phyloP scores from a whole-genome alignment of 2,113 vertebrate species.

The Chloroceryle aenea region DNA sequence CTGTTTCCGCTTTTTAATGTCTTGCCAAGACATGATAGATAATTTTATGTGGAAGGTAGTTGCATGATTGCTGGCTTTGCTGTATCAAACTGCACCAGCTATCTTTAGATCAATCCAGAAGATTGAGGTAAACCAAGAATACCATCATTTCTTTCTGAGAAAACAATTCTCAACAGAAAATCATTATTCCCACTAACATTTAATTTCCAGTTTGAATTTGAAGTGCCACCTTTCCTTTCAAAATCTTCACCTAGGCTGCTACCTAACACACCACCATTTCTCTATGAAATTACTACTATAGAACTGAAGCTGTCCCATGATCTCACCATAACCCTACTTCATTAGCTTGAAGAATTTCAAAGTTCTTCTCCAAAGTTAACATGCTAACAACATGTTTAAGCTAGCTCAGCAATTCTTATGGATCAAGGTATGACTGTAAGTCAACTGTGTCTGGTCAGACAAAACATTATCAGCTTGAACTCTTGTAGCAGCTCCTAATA shows the following conservation, averaged over 20 bases:
- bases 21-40: background rate
- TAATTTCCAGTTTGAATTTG: background rate
- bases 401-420: background rate
- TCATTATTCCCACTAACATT: background rate
- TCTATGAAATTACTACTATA: background rate
- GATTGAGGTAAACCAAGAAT: background rate
- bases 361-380: background rate
- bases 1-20: background rate
- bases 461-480: background rate
- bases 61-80: background rate
- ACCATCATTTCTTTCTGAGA: background rate
- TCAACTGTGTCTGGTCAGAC: background rate
- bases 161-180: background rate
- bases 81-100: background rate
- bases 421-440: background rate
- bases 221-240: background rate
- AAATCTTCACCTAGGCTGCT: background rate
- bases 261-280: background rate
- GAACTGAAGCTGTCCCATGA: background rate
- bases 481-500: background rate
- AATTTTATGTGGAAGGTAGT: background rate
- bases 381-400: background rate
- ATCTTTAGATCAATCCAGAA: background rate
- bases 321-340: background rate
- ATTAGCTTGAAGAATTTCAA: background rate